Evolutionary conservation across 2,888 invertebrate species (phyloP).

Genomic region (Cryptosula pallasiana): DNA sequence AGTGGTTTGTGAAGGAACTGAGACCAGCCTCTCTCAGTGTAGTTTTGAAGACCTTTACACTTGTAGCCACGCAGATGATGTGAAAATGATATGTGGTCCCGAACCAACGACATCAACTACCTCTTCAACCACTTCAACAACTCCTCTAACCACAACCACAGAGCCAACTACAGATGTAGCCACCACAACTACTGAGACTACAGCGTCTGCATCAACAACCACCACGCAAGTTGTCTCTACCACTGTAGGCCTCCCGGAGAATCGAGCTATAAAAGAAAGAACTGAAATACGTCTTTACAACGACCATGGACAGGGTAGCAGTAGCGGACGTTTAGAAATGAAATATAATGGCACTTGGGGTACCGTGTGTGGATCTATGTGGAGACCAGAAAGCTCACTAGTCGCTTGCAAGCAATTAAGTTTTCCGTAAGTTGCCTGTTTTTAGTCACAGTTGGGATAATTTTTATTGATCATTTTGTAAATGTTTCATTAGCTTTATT

Average conservation of each 20-base stretch:
- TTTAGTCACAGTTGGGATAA: no score
- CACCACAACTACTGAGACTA: background rate
- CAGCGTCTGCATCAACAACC: background rate
- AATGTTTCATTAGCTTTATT: no score
- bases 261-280: background rate
- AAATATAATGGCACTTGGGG: slow-evolving; percentile 1
- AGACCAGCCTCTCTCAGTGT: background rate
- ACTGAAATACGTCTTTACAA: background rate
- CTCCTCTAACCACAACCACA: background rate
- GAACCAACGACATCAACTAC: background rate
- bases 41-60: background rate
- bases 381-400: background rate
- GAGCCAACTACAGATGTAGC: background rate
- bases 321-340: background rate
- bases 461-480: no score
- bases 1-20: background rate
- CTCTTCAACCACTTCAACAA: background rate
- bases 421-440: slow-evolving; percentile 5
- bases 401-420: background rate
- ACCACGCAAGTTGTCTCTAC: background rate
- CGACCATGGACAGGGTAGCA: background rate
- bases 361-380: background rate
- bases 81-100: slow-evolving; percentile 6
- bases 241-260: background rate
- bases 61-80: slow-evolving; percentile 1